Evolutionary conservation across 2,888 invertebrate species (phyloP), one percentile per base, ranked within the genome.

Genomic region (Patella pellucida): DNA sequence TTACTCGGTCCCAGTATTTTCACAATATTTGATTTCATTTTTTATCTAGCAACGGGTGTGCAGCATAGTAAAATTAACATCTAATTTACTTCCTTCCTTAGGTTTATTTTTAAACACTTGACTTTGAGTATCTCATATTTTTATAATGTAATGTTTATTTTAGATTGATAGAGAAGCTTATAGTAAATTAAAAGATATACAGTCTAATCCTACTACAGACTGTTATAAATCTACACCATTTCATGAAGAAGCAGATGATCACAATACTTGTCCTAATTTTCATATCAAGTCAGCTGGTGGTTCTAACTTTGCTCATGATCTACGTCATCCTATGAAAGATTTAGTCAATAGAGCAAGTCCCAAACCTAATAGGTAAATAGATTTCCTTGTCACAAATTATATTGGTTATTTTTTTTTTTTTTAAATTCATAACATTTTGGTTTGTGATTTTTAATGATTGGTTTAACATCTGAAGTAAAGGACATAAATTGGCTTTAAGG

Each of bases 341-440:
- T 93, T 97, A 93, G 94, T 97, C 50, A 94, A 95, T 89, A 96
- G 95, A 73, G 93, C 95, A 79, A 95, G 95, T 88, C 95, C 95
- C 7, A 93, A 93, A 79, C 92, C 85, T 0, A 23, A 19, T 23
- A 19, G 23, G 62, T 62, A 62, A 62, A 62, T 50, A 16, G 31
- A 41, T 16, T 31, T 31, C n/a, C 16, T 41, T 31, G 16, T 15
- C 68, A n/a, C 27, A 31, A n/a, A 68, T 19, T n/a, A n/a, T 11
- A 19, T n/a, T 5, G 1, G 19, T 56, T n/a, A n/a, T n/a, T 56
- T 56, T 56, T 4, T 41, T 41, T 41, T 41, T 41, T 41, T 0
- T 0, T 5, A 41, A 41, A 41, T 41, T 41, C 5, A 41, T 41
- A 41, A 41, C 31, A 41, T 41, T 41, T 41, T 5, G 31, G 5